A percentile compares a stretch with the other conserved stretches of the same genome.
These are phyloP conservation scores for Sylvietta virens DNA, from an alignment of 2,113 vertebrate genomes.

Conservation along the genomic window DNA sequence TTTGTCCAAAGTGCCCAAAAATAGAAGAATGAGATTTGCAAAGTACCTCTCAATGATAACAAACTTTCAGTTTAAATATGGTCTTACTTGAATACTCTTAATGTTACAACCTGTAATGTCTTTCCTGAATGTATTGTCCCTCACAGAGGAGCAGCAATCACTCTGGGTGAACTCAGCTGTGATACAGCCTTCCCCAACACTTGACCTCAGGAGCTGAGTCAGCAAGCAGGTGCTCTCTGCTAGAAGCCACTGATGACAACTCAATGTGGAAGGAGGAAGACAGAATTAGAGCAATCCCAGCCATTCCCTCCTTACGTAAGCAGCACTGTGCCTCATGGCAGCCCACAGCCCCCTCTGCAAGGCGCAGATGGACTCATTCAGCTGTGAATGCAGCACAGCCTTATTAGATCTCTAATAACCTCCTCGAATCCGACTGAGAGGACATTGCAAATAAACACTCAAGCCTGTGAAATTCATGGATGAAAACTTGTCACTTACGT, in stretches of 20 bases:
- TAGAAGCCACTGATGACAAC: background rate
- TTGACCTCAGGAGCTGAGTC: background rate
- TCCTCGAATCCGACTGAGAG: background rate
- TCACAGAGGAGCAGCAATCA: background rate
- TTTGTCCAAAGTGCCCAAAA: background rate
- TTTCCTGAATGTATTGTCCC: background rate
- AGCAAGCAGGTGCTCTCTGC: conserved; percentile 43
- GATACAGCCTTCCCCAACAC: background rate
- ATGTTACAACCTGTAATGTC: background rate
- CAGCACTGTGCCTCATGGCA: background rate
- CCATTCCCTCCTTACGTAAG: background rate
- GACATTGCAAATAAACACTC: background rate
- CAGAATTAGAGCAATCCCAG: conserved; percentile 20
- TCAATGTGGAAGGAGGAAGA: background rate
- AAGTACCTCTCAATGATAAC: background rate
- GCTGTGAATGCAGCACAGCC: background rate
- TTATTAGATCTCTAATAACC: background rate
- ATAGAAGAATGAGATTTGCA: background rate
- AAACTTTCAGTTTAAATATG: background rate
- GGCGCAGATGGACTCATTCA: conserved; percentile 11
- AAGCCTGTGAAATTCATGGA: background rate
- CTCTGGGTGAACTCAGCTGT: background rate
- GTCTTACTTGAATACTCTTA: background rate
- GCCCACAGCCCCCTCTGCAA: background rate
- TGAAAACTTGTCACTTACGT: background rate